Evolutionary conservation across 2,797 vertebrate genomes (phyloP).

Genomic region (Scyliorhinus canicula): DNA sequence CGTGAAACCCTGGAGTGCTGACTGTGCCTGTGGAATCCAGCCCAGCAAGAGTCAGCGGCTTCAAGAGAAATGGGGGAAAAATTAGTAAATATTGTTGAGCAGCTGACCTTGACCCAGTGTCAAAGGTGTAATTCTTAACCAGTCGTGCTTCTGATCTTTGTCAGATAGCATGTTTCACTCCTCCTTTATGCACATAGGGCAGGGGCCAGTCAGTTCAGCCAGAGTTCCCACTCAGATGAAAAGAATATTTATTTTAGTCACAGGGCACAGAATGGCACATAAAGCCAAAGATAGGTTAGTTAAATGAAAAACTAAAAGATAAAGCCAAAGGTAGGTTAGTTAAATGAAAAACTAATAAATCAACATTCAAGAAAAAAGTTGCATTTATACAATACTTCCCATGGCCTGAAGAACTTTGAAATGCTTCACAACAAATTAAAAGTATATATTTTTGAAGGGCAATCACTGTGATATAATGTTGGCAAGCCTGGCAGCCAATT

Average conservation of each 20-base stretch:
- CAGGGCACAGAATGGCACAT: not conserved
- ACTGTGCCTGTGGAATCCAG: not conserved
- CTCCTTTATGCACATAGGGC: constrained; percentile 39
- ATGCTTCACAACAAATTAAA: not conserved
- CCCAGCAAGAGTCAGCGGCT: not conserved
- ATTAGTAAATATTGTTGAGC: not conserved
- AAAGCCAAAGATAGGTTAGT: not conserved
- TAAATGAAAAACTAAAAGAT: not conserved
- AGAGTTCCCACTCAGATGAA: constrained; percentile 22
- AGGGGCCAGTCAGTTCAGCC: constrained; percentile 39
- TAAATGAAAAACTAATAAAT: no score
- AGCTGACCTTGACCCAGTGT: not conserved
- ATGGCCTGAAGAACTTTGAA: not conserved
- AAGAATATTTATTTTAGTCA: constrained; percentile 45
- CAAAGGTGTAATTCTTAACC: constrained; percentile 9
- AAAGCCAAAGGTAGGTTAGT: no score
- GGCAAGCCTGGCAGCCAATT: not conserved
- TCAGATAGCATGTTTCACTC: constrained; percentile 43
- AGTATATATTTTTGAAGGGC: not conserved
- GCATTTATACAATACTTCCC: not conserved
- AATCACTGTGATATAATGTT: not conserved
- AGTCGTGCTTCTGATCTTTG: constrained; percentile 29
- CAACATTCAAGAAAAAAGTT: not conserved
- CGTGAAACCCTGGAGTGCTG: not conserved
- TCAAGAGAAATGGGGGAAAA: not conserved